A percentile compares a stretch with the other conserved stretches of the same genome.
phyloP scores from a whole-genome alignment of 2,797 vertebrate species.

The Pterois miles region DNA sequence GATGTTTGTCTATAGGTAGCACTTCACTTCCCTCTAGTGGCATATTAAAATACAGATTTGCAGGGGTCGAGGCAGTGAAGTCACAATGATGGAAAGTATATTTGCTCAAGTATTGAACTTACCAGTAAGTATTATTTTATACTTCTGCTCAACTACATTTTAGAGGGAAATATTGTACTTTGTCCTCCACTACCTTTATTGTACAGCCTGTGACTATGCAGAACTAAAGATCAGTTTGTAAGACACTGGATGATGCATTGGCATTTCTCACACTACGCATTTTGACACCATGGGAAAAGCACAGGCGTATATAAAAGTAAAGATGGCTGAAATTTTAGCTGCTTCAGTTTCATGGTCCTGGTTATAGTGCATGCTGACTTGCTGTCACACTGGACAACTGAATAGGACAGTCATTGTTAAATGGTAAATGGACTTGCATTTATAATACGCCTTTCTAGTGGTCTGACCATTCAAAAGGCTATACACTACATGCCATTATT shows the following conservation, averaged over 20 bases:
- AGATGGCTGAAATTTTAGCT: neutral
- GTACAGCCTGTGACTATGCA: neutral
- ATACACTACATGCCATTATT: neutral
- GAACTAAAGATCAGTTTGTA: neutral
- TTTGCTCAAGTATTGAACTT: neutral
- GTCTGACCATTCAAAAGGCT: too few species aligned
- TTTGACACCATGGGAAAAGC: neutral
- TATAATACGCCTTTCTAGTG: neutral
- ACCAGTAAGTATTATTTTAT: neutral
- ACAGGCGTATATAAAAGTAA: neutral
- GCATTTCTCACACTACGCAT: neutral
- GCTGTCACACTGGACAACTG: neutral
- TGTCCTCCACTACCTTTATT: neutral
- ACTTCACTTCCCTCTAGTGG: constrained; percentile 52
- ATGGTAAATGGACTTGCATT: neutral
- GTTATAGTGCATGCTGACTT: neutral
- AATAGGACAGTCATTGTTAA: neutral
- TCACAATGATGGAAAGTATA: neutral
- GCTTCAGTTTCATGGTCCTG: neutral
- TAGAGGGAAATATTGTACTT: neutral
- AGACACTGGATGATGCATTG: neutral
- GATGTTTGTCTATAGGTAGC: neutral
- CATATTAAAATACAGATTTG: neutral
- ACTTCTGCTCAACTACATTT: neutral
- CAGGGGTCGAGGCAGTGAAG: neutral